These are phyloP conservation scores for Cosmorhoe ocellata DNA, from an alignment of 2,888 invertebrate genomes.

Conservation along the genomic window DNA sequence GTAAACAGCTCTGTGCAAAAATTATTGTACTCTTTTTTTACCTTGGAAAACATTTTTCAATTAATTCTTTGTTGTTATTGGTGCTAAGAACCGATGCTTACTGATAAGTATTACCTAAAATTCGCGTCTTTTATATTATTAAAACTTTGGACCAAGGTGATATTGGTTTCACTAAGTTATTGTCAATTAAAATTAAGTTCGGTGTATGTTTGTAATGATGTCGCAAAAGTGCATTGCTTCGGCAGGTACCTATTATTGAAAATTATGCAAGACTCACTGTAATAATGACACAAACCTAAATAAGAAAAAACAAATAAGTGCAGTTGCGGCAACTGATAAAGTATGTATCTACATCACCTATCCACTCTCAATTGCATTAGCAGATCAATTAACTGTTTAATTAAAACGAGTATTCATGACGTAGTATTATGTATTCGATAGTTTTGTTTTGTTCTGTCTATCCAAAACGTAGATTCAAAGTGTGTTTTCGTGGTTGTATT, in stretches of 20 bases:
- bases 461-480: not conserved
- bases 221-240: slow-evolving; percentile 56
- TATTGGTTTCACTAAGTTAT: slow-evolving; percentile 69
- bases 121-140: slow-evolving; percentile 70
- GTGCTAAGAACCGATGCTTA: slow-evolving; percentile 49
- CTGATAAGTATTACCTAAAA: slow-evolving; percentile 61
- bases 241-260: slow-evolving; percentile 42
- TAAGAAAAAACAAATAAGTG: slow-evolving; percentile 41
- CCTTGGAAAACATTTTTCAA: too few relatives aligned
- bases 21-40: too few relatives aligned
- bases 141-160: slow-evolving; percentile 69
- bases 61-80: slow-evolving; percentile 41
- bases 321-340: slow-evolving; percentile 28
- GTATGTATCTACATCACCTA: not conserved
- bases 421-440: not conserved
- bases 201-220: slow-evolving; percentile 55
- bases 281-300: slow-evolving; percentile 51
- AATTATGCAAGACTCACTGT: slow-evolving; percentile 48
- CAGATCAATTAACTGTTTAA: slow-evolving; percentile 11
- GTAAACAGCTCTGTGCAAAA: too few relatives aligned
- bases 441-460: not conserved
- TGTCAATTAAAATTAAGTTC: slow-evolving; percentile 53
- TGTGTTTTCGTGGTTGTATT: too few relatives aligned
- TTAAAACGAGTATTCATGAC: not conserved
- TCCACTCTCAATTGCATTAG: slow-evolving; percentile 1